phyloP scores from a whole-genome alignment of 2,797 vertebrate species.

The Fundulus diaphanus region DNA sequence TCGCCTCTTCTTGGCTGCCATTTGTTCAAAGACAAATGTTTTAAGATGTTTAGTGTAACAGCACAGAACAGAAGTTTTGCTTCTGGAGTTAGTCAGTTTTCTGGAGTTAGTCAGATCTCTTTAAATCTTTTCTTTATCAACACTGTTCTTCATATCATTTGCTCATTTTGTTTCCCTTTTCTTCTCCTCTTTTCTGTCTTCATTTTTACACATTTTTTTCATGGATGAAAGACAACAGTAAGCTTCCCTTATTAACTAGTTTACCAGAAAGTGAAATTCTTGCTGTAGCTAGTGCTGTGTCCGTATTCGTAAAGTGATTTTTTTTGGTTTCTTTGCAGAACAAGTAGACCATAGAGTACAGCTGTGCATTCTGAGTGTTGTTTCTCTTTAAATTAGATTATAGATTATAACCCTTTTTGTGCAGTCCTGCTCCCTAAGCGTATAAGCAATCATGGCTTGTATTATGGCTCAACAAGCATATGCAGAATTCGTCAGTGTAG shows the following conservation, averaged over 20 bases:
- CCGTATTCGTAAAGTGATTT: conserved; percentile 6
- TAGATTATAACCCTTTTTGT: not conserved
- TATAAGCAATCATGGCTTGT: conserved; percentile 2
- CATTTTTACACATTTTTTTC: conserved; percentile 24
- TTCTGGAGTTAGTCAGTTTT: not conserved
- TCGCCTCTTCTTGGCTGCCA: not conserved
- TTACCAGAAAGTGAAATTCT: not conserved
- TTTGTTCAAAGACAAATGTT: not conserved
- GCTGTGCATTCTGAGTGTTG: not conserved
- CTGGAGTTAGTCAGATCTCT: not conserved
- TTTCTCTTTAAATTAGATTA: not conserved
- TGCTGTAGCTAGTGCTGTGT: conserved; percentile 29
- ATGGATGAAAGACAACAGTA: conserved; percentile 71
- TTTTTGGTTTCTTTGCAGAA: not conserved
- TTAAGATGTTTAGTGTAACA: not conserved
- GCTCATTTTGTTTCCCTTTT: conserved; percentile 16
- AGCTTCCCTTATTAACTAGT: conserved; percentile 43
- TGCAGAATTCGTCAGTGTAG: conserved; percentile 20
- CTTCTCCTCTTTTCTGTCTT: conserved; percentile 23
- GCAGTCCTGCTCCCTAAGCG: not conserved
- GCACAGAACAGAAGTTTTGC: not conserved
- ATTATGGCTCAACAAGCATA: conserved; percentile 11
- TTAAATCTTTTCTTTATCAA: not conserved
- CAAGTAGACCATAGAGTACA: not conserved
- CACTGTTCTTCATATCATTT: conserved; percentile 21